Base-by-base conservation (phyloP, 2,888 invertebrate genomes). In the Apodemia mormo region DNA sequence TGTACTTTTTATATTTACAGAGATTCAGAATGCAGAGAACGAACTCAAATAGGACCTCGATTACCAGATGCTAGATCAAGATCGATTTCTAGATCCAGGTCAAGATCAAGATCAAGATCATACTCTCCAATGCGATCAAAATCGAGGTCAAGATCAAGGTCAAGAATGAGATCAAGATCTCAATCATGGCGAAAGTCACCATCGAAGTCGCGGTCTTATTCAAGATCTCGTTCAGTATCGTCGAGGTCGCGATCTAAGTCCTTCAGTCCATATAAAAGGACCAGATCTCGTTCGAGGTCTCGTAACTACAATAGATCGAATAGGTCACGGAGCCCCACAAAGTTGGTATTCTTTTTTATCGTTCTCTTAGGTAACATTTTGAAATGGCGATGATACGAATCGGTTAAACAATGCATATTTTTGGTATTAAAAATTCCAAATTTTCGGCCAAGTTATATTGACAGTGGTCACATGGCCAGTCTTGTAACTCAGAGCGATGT, bases 281-380 rank as follows among this genome's bases (percentile, higher is more conserved):
- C 83, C 54, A 77, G 81, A 82, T 90, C 82, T 14, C 73, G 87
- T 81, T 84, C 86, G n/a, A 74, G 72, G 65, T 74, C 78, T 70
- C 83, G 84, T 75, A 84, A 82, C 70, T 83, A 84, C 77, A 84
- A 79, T 40, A 68, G 64, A 49, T 65, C 61, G 73, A 84, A 85
- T 79, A 83, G 85, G 40, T 90, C 91, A 49, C 81, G 85, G 71
- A 92, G 89, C 72, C 85, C 85, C 3, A 74, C 81, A 78, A 92
- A 91, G 92, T 92, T 84, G 85, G 92, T 91, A 88, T 54, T 22
- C 52, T 54, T 54, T 54, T 22, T 54, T 54, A n/a, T n/a, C n/a
- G 4, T 52, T n/a, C n/a, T 52, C 6, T 10, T 54, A 52, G 49
- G 65, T 40, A 33, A 14, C 8, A 22, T 66, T 22, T 14, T 66